Evolutionary conservation across 2,113 vertebrate species (phyloP), one percentile per base, ranked within the genome.

Genomic region (Grammomys surdaster): DNA sequence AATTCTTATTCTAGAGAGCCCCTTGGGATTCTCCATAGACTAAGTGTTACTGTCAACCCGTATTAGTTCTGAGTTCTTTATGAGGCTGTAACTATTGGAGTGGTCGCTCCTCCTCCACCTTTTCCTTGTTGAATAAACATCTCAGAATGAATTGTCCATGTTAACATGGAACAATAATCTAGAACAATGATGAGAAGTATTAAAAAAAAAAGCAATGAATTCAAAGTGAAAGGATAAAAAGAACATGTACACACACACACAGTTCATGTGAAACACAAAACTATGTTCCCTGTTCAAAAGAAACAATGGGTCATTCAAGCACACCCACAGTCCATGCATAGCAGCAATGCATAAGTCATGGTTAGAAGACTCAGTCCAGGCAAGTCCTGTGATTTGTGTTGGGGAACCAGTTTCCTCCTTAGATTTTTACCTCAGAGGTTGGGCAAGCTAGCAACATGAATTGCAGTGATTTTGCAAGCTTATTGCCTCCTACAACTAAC

Each of bases 401-500:
- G 31, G 20, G 9, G 3, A 4, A 13, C 9, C 87, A 31, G 12
- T 56, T 67, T 24, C 16, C 4, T 60, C 60, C 73, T 40, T 36
- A 31, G 75, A 81, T 20, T 70, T 70, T 51, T 46, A 26, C 0
- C 5, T 43, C 22, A 40, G 8, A 33, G 36, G 69, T 26, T 58
- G 26, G 91, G 73, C 63, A 46, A 88, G 33, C 48, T 0, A 0
- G 36, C 31, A 78, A 85, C 51, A 86, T 33, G 78, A 93, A 85
- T 6, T 14, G 17, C 0, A 67, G 16, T 85, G 81, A 94, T 22
- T 88, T 94, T 90, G 77, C 24, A 51, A 69, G 78, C 75, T 77
- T 82, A 46, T 60, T 69, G 77, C 48, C 69, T 93, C 85, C 7
- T 63, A 86, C 65, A 90, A 96, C 90, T 95, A 92, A 90, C 69